Base-by-base conservation (phyloP, 2,113 vertebrate species). In the Atractosteus spatula region DNA sequence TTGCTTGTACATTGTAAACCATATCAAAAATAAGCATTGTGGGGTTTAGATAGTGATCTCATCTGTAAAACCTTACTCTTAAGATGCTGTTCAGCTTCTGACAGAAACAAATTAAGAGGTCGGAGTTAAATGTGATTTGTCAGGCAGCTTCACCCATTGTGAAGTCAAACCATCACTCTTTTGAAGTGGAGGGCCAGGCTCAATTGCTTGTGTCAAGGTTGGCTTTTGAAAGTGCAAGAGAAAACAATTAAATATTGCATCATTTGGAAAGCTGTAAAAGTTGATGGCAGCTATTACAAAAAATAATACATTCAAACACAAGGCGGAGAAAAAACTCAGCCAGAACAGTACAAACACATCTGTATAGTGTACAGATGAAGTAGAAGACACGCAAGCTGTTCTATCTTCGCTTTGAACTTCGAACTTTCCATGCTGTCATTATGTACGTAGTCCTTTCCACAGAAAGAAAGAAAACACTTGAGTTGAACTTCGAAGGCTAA, bases 241-340 rank as follows among this genome's bases (percentile, higher is more conserved):
- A 7, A 10, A 51, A 51, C 54, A 72, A 72, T 62, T 41, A 72
- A 7, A 43, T 47, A 66, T 17, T 42, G 10, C 62, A 65, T 65
- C 47, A 66, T 8, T 51, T 29, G 55, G n/a, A 63, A 41, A 14
- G 51, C 17, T 61, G 71, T 68, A 43, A 65, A 51, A 56, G 64
- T 61, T 73, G 71, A 67, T 68, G 71, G 71, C 71, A 74, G 66
- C 57, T 69, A 74, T 72, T 62, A 55, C 17, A 17, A 8, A 66
- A 74, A 65, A 12, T 44, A 55, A 55, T 3, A 64, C 55, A 43
- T 74, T 57, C 45, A 14, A 69, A 68, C 62, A 29, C 59, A 41
- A 29, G 17, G 17, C 17, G 54, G 67, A 64, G 55, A 45, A 41
- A 51, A 41, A n/a, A 69, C 44, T 62, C 57, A 13, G 65, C 64